Conservation (phyloP, 2,113 vertebrate genomes). For the Phyllostomus hastatus region DNA sequence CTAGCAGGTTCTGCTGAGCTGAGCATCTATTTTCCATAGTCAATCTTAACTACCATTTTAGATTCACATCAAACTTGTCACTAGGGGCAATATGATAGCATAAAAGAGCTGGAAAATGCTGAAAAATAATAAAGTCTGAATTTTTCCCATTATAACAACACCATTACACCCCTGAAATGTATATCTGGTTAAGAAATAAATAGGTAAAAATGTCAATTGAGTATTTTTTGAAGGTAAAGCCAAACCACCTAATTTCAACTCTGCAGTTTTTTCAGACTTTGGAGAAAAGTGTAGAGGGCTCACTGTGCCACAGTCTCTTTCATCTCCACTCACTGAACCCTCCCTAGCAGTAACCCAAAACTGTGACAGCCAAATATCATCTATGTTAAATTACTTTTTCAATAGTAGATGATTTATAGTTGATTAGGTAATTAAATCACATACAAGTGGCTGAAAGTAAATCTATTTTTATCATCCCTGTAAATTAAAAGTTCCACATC, state of each 20-base stretch:
- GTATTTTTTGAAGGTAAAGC: background rate
- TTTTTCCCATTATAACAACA: background rate
- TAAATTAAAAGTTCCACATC: constrained; percentile 91
- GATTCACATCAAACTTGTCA: constrained; percentile 22
- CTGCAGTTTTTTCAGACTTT: background rate
- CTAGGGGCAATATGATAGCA: background rate
- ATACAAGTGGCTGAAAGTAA: constrained; percentile 88
- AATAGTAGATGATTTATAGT: constrained; percentile 89
- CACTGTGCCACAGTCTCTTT: background rate
- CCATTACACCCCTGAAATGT: background rate
- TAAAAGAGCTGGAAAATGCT: background rate
- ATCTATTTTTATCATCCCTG: constrained; percentile 91
- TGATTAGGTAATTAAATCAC: constrained; percentile 92
- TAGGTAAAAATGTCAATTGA: background rate
- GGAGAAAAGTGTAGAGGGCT: background rate
- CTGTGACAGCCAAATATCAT: constrained; percentile 80
- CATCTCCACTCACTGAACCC: constrained; percentile 61
- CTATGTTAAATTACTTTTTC: constrained; percentile 86
- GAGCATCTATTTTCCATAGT: constrained; percentile 23
- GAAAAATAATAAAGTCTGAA: background rate
- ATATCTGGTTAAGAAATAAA: background rate
- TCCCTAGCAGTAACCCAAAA: constrained; percentile 75
- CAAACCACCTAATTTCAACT: background rate
- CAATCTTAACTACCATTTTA: background rate
- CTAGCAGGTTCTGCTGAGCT: background rate